Conservation (phyloP, 2,888 invertebrate genomes). For the Zeuzera pyrina region DNA sequence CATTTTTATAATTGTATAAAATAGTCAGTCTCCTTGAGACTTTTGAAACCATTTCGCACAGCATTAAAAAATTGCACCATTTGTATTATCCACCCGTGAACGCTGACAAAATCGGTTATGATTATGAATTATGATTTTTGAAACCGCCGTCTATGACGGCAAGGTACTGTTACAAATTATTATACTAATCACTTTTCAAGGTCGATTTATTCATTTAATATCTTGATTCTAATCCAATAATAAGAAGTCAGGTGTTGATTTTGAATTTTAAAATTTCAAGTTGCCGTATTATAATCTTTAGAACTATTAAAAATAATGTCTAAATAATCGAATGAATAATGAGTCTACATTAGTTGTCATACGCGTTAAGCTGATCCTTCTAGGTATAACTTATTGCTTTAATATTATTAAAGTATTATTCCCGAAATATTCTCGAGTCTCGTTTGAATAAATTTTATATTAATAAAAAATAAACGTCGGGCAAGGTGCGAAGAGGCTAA, state of each 20-base stretch:
- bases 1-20: too few relatives aligned
- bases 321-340: constrained; percentile 48
- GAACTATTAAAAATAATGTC: constrained; percentile 30
- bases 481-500: constrained; percentile 70
- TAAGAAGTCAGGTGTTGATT: constrained; percentile 16
- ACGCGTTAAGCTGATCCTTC: constrained; percentile 43
- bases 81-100: constrained; percentile 11
- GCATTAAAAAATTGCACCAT: constrained; percentile 5
- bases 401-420: constrained; percentile 58
- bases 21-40: too few relatives aligned
- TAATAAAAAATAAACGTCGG: constrained; percentile 63
- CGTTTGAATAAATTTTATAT: constrained; percentile 66
- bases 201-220: constrained; percentile 11
- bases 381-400: constrained; percentile 59
- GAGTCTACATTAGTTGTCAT: constrained; percentile 23
- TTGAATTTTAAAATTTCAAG: too few relatives aligned
- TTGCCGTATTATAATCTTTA: too few relatives aligned
- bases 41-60: background rate
- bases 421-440: constrained; percentile 50
- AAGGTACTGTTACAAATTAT: constrained; percentile 11
- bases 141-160: constrained; percentile 10
- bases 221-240: constrained; percentile 23
- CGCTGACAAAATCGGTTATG: constrained; percentile 14
- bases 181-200: constrained; percentile 17
- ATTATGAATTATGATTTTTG: too few relatives aligned